phyloP scores from a whole-genome alignment of 53 echinoderm and acorn worm genomes.

The Echinometra lucunter region DNA sequence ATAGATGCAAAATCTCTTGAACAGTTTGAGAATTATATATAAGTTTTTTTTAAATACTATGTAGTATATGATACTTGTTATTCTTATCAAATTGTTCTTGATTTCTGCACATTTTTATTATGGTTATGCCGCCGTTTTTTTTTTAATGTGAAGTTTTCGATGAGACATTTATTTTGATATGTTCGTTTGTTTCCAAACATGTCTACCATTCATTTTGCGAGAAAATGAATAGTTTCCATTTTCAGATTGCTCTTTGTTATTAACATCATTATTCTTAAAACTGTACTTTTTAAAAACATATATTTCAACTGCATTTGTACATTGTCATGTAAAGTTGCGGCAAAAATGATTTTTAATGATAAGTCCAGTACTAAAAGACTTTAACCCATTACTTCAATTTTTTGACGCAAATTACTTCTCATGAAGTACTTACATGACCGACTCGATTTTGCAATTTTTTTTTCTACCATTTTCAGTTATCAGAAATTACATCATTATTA shows the following conservation, averaged over 20 bases:
- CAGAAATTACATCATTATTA: not conserved
- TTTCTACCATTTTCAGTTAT: not conserved
- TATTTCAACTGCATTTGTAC: not conserved
- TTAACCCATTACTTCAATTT: not conserved
- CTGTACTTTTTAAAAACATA: no score
- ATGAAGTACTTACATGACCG: not conserved
- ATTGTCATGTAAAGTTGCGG: not conserved
- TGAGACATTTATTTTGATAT: no score
- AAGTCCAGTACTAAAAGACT: not conserved
- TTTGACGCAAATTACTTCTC: not conserved
- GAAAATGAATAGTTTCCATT: not conserved
- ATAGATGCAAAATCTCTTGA: no score
- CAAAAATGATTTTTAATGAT: no score
- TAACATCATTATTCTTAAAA: not conserved
- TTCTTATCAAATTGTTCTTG: no score
- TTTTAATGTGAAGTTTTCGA: no score
- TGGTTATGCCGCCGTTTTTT: no score
- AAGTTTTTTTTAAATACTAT: no score
- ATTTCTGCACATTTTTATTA: no score
- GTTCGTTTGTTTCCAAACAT: no score
- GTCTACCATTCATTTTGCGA: not conserved
- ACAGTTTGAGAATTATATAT: no score
- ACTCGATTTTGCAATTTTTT: not conserved
- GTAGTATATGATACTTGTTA: no score
- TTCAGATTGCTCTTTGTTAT: not conserved